These are phyloP conservation scores for Haemorhous mexicanus DNA, from an alignment of 2,113 vertebrate genomes.

Conservation along the genomic window DNA sequence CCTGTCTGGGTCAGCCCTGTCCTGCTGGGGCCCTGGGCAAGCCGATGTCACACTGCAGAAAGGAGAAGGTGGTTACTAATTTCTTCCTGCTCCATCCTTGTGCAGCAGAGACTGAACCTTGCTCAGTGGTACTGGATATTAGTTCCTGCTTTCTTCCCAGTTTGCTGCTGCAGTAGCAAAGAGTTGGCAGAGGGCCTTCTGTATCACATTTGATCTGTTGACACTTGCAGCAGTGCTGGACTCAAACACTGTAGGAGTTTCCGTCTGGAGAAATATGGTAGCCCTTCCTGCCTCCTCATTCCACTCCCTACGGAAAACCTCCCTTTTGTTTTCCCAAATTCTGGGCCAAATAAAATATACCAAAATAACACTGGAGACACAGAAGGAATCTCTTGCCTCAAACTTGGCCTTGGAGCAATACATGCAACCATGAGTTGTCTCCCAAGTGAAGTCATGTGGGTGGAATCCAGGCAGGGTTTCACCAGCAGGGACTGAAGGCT, in stretches of 20 bases:
- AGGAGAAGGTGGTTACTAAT: not conserved
- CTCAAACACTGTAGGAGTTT: slow-evolving; percentile 52
- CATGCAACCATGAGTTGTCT: not conserved
- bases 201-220: slow-evolving; percentile 55
- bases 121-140: not conserved
- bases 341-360: slow-evolving; percentile 61
- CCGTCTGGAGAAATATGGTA: slow-evolving; percentile 55
- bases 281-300: slow-evolving; percentile 55
- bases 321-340: slow-evolving; percentile 58
- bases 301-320: slow-evolving; percentile 55
- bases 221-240: slow-evolving; percentile 56
- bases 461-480: slow-evolving; percentile 51
- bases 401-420: slow-evolving; percentile 28
- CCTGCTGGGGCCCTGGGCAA: not conserved
- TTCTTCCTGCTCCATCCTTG: not conserved
- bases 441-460: slow-evolving; percentile 2
- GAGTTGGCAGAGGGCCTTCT: slow-evolving; percentile 53
- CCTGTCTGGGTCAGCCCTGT: not conserved
- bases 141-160: slow-evolving; percentile 7
- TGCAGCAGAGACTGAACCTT: not conserved
- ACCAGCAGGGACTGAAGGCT: not conserved
- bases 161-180: slow-evolving; percentile 45
- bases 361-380: slow-evolving; percentile 62
- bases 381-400: slow-evolving; percentile 57
- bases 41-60: rapidly evolving